Evolutionary conservation across 2,888 invertebrate species (phyloP), one percentile per base, ranked within the genome.

Genomic region (Conops quadrifasciatus): DNA sequence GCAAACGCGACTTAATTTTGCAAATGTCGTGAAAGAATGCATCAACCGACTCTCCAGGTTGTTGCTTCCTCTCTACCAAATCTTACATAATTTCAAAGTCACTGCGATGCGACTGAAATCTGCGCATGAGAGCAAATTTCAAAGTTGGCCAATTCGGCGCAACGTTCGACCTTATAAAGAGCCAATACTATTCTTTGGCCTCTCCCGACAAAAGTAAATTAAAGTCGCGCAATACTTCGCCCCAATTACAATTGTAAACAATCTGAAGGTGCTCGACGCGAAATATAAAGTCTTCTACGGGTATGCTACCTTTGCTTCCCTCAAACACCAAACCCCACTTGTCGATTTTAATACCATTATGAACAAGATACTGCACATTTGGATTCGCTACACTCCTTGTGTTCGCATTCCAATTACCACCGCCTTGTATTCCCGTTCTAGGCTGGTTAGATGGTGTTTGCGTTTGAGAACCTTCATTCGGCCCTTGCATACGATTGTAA

Each of bases 131-230:
- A 2, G 36, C 30, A 28, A 19, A 16, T 7, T 28, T 26, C 28
- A 51, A 30, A 11, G 36, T 56, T n/a, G 24, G 26, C 65, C 53
- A 66, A 30, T 53, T 28, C 16, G 21, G 5, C 16, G 16, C 19
- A 4, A 5, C 51, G 26, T 56, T 53, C 19, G 66, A 30, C 16
- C 53, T 66, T 11, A 66, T 26, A n/a, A 53, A 30, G 9, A 56
- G 30, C 66, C 53, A 66, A 28, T 66, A 66, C 66, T 53, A 66
- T 11, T 53, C 66, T 19, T 30, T 53, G 16, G 53, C 56, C 15
- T 28, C 24, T 5, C 53, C 56, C 3, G n/a, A 13, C 11, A 66
- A 16, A 16, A 66, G 11, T 9, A 21, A 30, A 56, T 66, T 51
- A 21, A 60, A 60, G 28, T 30, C 60, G 3, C 60, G 7, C 36